Evolutionary conservation across 2,888 invertebrate genomes (phyloP), one percentile per base, ranked within the genome.

Genomic region (Stenoptilia bipunctidactyla): DNA sequence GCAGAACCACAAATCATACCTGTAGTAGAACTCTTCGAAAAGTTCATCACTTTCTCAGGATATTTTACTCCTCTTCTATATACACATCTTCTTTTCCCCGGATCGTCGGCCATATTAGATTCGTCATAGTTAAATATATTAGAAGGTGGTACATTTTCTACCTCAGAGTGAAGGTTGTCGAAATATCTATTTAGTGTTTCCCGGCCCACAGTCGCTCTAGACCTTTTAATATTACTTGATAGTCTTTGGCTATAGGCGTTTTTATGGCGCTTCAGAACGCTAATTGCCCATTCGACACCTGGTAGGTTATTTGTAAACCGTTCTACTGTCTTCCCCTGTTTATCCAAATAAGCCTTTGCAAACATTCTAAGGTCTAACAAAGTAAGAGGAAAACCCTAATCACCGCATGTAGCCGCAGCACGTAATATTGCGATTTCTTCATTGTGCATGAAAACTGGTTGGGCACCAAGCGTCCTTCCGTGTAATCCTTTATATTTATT

Each of bases 1-100:
- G 43, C 46, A 34, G 44, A 44, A n/a, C 44, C 34, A 34, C 34
- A 34, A n/a, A 34, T 9, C 34, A 34, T 34, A 34, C 9, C 34
- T 34, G 34, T 34, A n/a, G n/a, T 13, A 34, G 34, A 13, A n/a
- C 13, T n/a, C 12, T 34, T 34, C 4, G 9, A n/a, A n/a, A n/a
- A n/a, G n/a, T n/a, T n/a, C n/a, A n/a, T n/a, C n/a, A n/a, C n/a
- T n/a, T n/a, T n/a, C n/a, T n/a, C n/a, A n/a, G n/a, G n/a, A n/a
- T n/a, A n/a, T n/a, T n/a, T n/a, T n/a, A n/a, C n/a, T 34, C 34
- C 34, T n/a, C 6, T n/a, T 36, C 36, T 36, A 25, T 25, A 37
- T 5, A 37, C 14, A 15, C 8, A 15, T 20, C 13, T 20, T 20
- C 25, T 37, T 37, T 25, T 37, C 2, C 37, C 37, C n/a, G 37